Conservation (phyloP, 1,140 invertebrate species). For the Lepidurus arcticus region DNA sequence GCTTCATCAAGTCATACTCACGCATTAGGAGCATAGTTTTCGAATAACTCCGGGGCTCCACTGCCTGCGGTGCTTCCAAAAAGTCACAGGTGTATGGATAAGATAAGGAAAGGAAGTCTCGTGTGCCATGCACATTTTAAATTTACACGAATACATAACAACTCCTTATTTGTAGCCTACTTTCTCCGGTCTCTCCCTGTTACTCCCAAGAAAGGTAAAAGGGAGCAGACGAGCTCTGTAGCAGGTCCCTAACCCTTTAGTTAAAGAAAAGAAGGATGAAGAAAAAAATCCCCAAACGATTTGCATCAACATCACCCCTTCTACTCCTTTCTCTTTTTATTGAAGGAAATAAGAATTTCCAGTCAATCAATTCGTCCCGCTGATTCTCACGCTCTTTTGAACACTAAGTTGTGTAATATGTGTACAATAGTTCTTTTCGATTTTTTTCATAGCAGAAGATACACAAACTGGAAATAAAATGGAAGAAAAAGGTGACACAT, state of each 20-base stretch:
- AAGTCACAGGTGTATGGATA: not conserved
- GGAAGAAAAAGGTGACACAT: no score
- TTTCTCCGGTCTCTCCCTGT: not conserved
- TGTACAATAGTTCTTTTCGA: no score
- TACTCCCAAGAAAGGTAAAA: not conserved
- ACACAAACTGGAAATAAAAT: no score
- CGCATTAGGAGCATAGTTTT: not conserved
- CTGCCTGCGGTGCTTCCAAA: not conserved
- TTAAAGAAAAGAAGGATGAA: not conserved
- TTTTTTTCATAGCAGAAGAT: no score
- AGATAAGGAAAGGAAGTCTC: not conserved
- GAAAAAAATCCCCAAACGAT: not conserved
- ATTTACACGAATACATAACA: not conserved
- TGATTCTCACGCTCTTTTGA: not conserved
- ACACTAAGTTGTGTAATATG: not conserved
- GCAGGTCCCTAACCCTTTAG: not conserved
- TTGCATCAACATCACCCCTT: not conserved
- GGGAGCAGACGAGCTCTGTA: not conserved
- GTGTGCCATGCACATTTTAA: not conserved
- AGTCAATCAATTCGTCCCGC: not conserved
- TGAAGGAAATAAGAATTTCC: not conserved
- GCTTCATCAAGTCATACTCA: not conserved
- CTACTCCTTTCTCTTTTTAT: constrained; percentile 3
- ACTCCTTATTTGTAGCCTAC: not conserved
- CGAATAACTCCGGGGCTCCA: not conserved